Base-by-base conservation (phyloP, 1,140 invertebrate species). In the Euwallacea similis region DNA sequence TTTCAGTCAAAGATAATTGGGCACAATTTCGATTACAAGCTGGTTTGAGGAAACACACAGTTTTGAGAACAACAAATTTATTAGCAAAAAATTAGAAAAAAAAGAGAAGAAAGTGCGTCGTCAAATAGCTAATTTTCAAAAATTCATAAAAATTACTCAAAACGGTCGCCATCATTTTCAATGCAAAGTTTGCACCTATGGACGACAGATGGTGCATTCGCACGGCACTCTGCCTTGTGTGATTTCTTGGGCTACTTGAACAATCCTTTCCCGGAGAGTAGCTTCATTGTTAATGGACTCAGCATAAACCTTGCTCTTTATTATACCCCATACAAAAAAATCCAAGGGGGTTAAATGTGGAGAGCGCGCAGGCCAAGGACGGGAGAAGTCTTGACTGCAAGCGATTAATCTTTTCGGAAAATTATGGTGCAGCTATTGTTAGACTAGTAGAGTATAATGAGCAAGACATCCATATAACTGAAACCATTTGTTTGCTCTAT, bases 231-330 rank as follows among this genome's bases (percentile, higher is more conserved):
- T 6, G n/a, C n/a, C n/a, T n/a, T n/a, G n/a, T 63, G 61, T 63
- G 44, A 63, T 63, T 63, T 63, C 61, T 63, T 63, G 61, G 61
- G 61, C 61, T 63, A 42, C 33, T 63, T 46, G 61, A 63, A 63
- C 44, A 63, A 56, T 63, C 61, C 42, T 63, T 55, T 44, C 61
- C 44, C 61, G 61, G 7, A 63, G 42, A 47, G 61, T 63, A 63
- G 9, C 61, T 63, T 63, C 44, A 42, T 59, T 41, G 56, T 15
- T 59, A 59, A 59, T 41, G 56, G 56, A 8, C 56, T 59, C 56
- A 59, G 41, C 56, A 59, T 47, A 47, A 47, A 47, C 44, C 11
- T 47, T 59, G 56, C 2, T 15, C 56, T 59, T 59, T 21, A 59
- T 59, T 59, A 11, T 59, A 59, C 56, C 56, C 13, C 56, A 15